Evolutionary conservation across 2,797 vertebrate genomes (phyloP).

Genomic region (Okamejei kenojei): DNA sequence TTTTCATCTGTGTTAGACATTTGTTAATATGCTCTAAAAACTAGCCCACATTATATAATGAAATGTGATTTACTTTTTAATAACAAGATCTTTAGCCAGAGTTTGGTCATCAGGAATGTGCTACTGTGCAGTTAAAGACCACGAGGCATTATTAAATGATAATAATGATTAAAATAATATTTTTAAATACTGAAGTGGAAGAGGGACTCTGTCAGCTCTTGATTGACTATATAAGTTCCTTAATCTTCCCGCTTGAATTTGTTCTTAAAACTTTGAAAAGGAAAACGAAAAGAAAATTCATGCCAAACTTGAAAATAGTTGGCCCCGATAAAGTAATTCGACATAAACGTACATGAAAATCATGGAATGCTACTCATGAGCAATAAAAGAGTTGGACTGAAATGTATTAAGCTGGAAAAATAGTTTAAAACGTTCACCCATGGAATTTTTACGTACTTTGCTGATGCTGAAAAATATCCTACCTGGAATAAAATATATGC

Average conservation of each 20-base stretch:
- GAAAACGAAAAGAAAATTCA: background rate
- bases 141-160: background rate
- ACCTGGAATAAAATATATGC: background rate
- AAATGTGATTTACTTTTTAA: background rate
- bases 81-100: background rate
- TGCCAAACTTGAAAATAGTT: background rate
- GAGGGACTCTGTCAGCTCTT: background rate
- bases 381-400: background rate
- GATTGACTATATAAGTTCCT: background rate
- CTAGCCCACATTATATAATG: background rate
- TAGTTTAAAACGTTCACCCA: background rate
- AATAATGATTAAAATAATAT: slow-evolving; percentile 16
- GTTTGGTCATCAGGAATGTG: background rate
- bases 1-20: background rate
- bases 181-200: background rate
- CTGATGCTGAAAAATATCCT: background rate
- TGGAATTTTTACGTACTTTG: background rate
- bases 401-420: background rate
- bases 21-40: background rate
- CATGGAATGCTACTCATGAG: background rate
- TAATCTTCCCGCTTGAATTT: background rate
- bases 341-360: background rate
- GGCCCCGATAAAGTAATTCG: background rate
- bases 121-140: background rate
- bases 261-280: background rate